These are phyloP conservation scores for Ips nitidus DNA, from an alignment of 1,140 invertebrate genomes.

Conservation along the genomic window DNA sequence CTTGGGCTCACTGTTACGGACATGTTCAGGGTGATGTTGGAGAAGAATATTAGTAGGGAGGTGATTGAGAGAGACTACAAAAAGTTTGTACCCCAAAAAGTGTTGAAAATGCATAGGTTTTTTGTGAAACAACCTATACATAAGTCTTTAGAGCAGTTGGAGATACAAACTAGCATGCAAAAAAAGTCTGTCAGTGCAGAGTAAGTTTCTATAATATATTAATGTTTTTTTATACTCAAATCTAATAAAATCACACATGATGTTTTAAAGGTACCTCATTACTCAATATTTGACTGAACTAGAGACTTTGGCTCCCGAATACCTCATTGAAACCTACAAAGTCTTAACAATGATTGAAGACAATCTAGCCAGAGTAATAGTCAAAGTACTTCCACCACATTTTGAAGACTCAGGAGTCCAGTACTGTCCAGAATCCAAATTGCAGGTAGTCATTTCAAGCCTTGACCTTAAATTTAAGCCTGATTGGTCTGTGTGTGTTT, in stretches of 20 bases:
- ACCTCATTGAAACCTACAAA: slow-evolving; percentile 75
- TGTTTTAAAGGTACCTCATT: slow-evolving; percentile 64
- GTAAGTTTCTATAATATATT: slow-evolving; percentile 50
- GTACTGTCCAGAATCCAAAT: slow-evolving; percentile 59
- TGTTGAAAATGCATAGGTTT: slow-evolving; percentile 70
- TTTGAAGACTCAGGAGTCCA: slow-evolving; percentile 65
- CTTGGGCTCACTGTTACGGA: slow-evolving; percentile 81
- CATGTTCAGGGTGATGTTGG: slow-evolving; percentile 79
- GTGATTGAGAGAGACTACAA: slow-evolving; percentile 74
- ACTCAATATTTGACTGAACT: slow-evolving; percentile 77
- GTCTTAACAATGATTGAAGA: slow-evolving; percentile 65
- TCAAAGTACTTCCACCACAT: slow-evolving; percentile 73
- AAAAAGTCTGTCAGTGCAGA: slow-evolving; percentile 61
- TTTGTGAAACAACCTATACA: slow-evolving; percentile 75
- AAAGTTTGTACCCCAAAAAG: slow-evolving; percentile 77
- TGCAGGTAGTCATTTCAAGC: slow-evolving; percentile 51
- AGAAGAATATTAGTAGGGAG: slow-evolving; percentile 65
- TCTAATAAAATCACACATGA: not conserved
- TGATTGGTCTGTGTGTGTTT: not conserved
- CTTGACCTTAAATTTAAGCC: not conserved
- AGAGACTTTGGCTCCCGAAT: slow-evolving; percentile 75
- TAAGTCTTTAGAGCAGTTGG: slow-evolving; percentile 64
- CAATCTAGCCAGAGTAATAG: slow-evolving; percentile 53
- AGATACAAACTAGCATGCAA: slow-evolving; percentile 28
- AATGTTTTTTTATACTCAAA: not conserved